Base-by-base conservation (phyloP, 1,140 invertebrate species). In the Drosophila ficusphila region DNA sequence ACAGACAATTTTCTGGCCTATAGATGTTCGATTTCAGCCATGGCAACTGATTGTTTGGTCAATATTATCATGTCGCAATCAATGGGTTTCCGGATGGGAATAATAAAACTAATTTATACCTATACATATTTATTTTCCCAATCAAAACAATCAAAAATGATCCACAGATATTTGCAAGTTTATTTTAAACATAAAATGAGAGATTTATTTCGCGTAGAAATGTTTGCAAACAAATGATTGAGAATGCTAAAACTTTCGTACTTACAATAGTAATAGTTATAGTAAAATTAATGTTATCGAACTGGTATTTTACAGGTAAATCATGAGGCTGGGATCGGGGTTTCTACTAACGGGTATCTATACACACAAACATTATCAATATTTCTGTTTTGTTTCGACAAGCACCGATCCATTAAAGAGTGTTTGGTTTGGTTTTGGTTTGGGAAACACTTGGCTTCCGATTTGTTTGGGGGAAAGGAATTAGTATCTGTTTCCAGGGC, bases 191-290 rank as follows among this genome's bases (percentile, higher is more conserved):
- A 51, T 42, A 67, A 67, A 39, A 67, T 67, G 21, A 67, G 44
- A 65, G 19, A 52, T 41, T 67, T 67, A 25, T 51, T 65, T 41
- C 34, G 44, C 44, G 18, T 31, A 71, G 54, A 49, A 62, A 52
- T 72, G 38, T 23, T 44, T 27, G 62, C 54, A 51, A 67, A 67
- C 38, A 48, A 60, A 53, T 52, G 21, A 21, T 62, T 29, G 56
- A 62, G 47, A 72, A 72, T 72, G 68, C 69, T 72, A 72, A 72
- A 72, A 72, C 64, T 39, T 46, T 51, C 41, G 33, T 52, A 72
- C 69, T 71, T 71, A 71, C 65, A 71, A 16, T 46, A 49, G 52
- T 71, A 58, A 49, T 70, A 70, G 67, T 65, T 49, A 16, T 65
- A 67, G 61, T 67, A 70, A 56, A 51, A 64, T 27, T 54, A 68